Evolutionary conservation across 37 sponge, comb jelly and placozoan genomes (phyloP).

Genomic region (Haliclona indistincta): DNA sequence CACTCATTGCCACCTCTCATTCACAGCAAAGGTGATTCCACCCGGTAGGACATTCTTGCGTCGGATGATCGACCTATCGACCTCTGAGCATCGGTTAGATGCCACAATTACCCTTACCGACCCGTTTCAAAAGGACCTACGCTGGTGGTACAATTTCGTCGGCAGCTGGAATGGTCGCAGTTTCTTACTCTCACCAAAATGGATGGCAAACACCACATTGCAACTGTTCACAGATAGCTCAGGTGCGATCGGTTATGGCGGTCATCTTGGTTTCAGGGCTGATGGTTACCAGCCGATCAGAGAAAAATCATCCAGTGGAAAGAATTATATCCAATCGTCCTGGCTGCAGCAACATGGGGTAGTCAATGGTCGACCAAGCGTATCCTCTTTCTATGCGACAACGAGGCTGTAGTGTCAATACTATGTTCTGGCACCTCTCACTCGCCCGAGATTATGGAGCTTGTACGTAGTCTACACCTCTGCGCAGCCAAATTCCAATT

Average conservation of each 20-base stretch:
- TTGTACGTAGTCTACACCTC: constrained; percentile 21
- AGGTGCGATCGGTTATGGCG: constrained; percentile 13
- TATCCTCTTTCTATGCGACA: constrained; percentile 28
- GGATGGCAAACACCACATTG: not conserved
- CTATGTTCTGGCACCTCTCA: not conserved
- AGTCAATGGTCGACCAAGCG: not conserved
- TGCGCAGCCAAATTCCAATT: not conserved
- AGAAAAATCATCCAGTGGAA: constrained; percentile 7
- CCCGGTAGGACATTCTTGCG: too few species aligned
- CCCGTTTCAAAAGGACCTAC: not conserved
- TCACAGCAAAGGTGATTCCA: too few species aligned
- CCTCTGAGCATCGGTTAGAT: too few species aligned
- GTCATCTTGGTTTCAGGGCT: not conserved
- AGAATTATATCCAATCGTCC: constrained; percentile 21
- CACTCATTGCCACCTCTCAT: constrained; percentile 12
- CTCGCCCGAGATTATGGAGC: constrained; percentile 5
- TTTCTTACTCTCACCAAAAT: constrained; percentile 5
- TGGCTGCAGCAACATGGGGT: constrained; percentile 23
- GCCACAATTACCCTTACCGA: not conserved
- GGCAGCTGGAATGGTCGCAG: constrained; percentile 7
- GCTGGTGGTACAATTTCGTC: constrained; percentile 11
- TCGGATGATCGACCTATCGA: too few species aligned
- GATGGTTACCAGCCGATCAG: not conserved
- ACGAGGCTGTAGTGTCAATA: constrained; percentile 11
- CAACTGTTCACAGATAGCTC: constrained; percentile 17